phyloP scores from a whole-genome alignment of 2,113 vertebrate genomes.

The Apeltes quadracus region DNA sequence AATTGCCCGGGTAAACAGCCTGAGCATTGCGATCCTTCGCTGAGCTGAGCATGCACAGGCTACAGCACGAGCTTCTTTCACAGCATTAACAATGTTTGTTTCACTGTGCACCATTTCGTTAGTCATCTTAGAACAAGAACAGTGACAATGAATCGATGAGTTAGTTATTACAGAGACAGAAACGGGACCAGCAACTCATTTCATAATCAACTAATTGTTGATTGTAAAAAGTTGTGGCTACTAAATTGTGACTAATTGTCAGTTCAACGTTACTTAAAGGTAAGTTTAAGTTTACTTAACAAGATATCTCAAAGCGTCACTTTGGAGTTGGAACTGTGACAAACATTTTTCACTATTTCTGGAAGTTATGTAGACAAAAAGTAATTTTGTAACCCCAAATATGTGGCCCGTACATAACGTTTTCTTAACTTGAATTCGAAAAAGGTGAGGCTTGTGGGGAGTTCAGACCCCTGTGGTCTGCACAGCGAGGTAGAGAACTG shows the following conservation, averaged over 20 bases:
- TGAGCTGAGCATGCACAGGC: neutral
- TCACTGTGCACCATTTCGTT: neutral
- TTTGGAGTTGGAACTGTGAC: neutral
- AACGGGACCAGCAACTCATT: neutral
- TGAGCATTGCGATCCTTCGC: neutral
- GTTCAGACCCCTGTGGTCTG: slow-evolving; percentile 23
- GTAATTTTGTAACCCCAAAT: neutral
- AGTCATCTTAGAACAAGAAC: neutral
- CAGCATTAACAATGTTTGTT: neutral
- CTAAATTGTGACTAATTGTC: neutral
- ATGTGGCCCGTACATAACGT: neutral
- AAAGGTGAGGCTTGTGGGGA: slow-evolving; percentile 1
- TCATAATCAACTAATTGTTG: neutral
- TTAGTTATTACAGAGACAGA: slow-evolving; percentile 1
- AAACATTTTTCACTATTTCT: neutral
- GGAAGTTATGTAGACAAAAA: neutral
- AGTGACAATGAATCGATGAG: neutral
- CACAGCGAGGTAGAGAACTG: slow-evolving; percentile 29
- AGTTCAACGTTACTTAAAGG: neutral
- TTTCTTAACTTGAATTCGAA: neutral
- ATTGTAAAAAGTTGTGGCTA: neutral
- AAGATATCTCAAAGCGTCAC: neutral
- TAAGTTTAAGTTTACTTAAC: neutral
- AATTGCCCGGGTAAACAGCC: neutral
- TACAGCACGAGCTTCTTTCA: neutral